These are phyloP conservation scores for Xestoiulus laeticollis DNA, from an alignment of 2,888 invertebrate genomes.

Conservation along the genomic window DNA sequence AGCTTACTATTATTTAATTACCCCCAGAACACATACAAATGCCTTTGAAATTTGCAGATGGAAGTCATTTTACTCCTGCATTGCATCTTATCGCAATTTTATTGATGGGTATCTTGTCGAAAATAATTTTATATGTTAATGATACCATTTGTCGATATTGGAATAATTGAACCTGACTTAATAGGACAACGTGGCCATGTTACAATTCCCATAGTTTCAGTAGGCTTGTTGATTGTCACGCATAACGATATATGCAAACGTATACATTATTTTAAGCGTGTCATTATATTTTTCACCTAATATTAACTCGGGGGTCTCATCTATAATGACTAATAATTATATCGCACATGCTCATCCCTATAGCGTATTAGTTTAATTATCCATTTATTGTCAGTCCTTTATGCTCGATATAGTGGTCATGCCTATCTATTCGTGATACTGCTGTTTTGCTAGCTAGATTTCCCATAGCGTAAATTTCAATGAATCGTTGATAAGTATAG, in stretches of 20 bases:
- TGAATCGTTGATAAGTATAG: conserved; percentile 8
- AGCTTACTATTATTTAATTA: too few species aligned
- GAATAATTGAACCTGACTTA: not conserved
- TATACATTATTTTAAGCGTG: not conserved
- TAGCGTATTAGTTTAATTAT: not conserved
- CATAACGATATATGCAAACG: not conserved
- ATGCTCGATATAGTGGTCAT: not conserved
- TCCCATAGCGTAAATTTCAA: not conserved
- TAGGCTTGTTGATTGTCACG: not conserved
- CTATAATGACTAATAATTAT: not conserved
- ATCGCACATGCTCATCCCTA: not conserved
- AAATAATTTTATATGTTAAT: too few species aligned
- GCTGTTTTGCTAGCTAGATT: not conserved
- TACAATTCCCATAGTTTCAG: too few species aligned
- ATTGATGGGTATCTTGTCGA: too few species aligned
- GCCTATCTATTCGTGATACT: not conserved
- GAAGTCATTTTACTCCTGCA: too few species aligned
- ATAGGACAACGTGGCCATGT: too few species aligned
- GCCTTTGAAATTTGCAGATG: too few species aligned
- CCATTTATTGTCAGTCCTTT: not conserved
- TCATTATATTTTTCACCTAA: not conserved
- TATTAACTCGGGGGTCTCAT: not conserved
- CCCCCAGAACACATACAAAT: too few species aligned
- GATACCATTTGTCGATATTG: too few species aligned
- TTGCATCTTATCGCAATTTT: too few species aligned